phyloP scores from a whole-genome alignment of 2,888 invertebrate species.

The Pyrgus malvae region DNA sequence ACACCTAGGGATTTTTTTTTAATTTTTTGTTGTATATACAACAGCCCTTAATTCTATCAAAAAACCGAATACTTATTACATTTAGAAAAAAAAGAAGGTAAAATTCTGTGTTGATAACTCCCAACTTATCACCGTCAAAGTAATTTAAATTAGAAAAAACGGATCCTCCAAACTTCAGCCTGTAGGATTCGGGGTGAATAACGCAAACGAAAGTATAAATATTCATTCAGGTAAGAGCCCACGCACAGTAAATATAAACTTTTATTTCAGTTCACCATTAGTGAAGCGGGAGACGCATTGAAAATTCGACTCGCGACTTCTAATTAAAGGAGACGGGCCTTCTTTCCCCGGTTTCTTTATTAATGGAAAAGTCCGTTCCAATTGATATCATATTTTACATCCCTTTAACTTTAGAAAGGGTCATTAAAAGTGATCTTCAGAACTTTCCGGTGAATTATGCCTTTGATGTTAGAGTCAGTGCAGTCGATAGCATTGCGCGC shows the following conservation, averaged over 20 bases:
- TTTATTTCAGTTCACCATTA: conserved; percentile 74
- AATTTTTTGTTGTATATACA: no score
- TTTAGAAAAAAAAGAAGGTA: conserved; percentile 19
- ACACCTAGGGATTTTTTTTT: no score
- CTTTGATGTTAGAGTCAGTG: no score
- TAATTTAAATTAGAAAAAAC: conserved; percentile 58
- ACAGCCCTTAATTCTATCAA: no score
- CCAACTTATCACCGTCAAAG: conserved; percentile 46
- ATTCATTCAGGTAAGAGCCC: conserved; percentile 67
- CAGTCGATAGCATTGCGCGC: no score
- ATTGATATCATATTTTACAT: conserved; percentile 73
- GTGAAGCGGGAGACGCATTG: conserved; percentile 63
- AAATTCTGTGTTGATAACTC: conserved; percentile 27
- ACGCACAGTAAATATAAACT: conserved; percentile 79
- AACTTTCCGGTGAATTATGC: conserved; percentile 7
- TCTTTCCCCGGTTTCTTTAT: conserved; percentile 64
- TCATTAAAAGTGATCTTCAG: conserved; percentile 24
- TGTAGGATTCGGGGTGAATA: conserved; percentile 65
- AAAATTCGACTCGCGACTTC: conserved; percentile 76
- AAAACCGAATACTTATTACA: no score
- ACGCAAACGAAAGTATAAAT: conserved; percentile 71
- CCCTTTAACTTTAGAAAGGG: conserved; percentile 40
- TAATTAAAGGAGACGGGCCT: conserved; percentile 74
- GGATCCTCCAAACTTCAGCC: conserved; percentile 55
- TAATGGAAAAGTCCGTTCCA: conserved; percentile 70